These are phyloP conservation scores for Syngnathus rostellatus DNA, from an alignment of 2,797 vertebrate species.

Conservation along the genomic window DNA sequence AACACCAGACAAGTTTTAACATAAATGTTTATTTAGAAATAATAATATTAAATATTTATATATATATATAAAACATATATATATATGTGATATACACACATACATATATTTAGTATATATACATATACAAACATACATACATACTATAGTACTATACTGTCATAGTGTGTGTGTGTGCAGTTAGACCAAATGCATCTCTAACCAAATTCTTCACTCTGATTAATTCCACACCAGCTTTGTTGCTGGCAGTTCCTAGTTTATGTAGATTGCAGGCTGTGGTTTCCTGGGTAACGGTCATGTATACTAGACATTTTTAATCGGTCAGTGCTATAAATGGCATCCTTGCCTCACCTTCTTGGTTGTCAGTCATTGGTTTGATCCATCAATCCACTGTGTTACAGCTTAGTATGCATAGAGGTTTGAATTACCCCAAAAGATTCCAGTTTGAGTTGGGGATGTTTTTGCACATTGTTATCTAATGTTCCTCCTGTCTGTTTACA, in stretches of 20 bases:
- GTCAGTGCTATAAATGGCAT: not conserved
- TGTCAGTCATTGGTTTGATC: not conserved
- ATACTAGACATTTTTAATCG: not conserved
- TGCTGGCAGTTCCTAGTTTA: not conserved
- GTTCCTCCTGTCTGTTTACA: not conserved
- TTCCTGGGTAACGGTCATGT: not conserved
- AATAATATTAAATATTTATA: too few relatives aligned
- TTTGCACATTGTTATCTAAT: not conserved
- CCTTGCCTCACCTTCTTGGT: not conserved
- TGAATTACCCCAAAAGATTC: not conserved
- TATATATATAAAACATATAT: too few relatives aligned
- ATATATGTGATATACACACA: too few relatives aligned
- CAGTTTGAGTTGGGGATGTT: not conserved
- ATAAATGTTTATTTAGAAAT: too few relatives aligned
- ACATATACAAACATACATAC: too few relatives aligned
- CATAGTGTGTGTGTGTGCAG: not conserved
- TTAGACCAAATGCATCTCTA: not conserved
- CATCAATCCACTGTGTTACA: not conserved
- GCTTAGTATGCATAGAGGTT: not conserved
- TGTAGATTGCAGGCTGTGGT: not conserved
- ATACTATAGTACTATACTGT: too few relatives aligned
- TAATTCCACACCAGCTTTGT: not conserved
- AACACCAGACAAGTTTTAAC: too few relatives aligned
- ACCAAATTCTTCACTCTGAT: not conserved
- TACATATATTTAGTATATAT: too few relatives aligned